A percentile compares a stretch with the other conserved stretches of the same genome.
Conservation (phyloP, 2,888 invertebrate species). For the Acleris emargana region DNA sequence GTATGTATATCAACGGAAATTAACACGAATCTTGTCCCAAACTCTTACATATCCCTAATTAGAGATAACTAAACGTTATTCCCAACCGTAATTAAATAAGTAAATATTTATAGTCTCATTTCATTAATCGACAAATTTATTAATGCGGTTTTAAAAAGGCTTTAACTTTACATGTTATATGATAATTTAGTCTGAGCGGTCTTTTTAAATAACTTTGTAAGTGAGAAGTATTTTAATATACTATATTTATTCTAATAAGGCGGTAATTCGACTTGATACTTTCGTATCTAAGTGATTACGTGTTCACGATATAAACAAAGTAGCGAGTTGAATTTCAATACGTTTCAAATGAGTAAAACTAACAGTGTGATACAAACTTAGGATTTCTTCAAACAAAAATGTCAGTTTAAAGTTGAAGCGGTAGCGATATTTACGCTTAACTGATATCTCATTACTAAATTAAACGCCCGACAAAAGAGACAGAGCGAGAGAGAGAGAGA, state of each 20-base stretch:
- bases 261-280: constrained; percentile 54
- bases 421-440: no score
- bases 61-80: background rate
- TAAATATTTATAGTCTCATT: constrained; percentile 3
- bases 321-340: constrained; percentile 55
- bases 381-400: no score
- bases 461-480: no score
- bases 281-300: constrained; percentile 56
- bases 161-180: background rate
- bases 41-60: background rate
- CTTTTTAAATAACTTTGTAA: background rate
- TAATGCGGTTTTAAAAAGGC: background rate
- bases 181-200: no score
- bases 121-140: constrained; percentile 1
- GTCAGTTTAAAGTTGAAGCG: no score
- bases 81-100: constrained; percentile 7
- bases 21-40: no score
- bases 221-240: constrained; percentile 41
- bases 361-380: constrained; percentile 9
- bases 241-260: constrained; percentile 47
- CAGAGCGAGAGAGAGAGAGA: no score
- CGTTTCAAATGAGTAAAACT: constrained; percentile 32
- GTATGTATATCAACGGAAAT: no score
- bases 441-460: no score
- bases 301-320: constrained; percentile 56